These are phyloP conservation scores for Leucophora obtusa DNA, from an alignment of 2,888 invertebrate species.

Conservation along the genomic window DNA sequence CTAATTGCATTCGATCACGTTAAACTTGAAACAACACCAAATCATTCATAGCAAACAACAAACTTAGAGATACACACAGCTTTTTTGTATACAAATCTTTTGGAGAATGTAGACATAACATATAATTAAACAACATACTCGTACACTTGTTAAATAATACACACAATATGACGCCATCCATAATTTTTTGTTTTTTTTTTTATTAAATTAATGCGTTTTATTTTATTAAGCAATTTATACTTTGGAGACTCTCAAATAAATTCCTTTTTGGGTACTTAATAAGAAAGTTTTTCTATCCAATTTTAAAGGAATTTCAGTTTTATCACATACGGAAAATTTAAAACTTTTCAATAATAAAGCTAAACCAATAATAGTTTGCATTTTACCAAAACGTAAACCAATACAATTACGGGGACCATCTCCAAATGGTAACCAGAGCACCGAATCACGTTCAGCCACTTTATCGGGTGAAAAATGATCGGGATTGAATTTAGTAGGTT, in stretches of 20 bases:
- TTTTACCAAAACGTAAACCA: constrained; percentile 74
- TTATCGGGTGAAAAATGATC: constrained; percentile 80
- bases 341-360: constrained; percentile 70
- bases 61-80: neutral
- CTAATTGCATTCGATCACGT: neutral
- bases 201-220: neutral
- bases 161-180: neutral
- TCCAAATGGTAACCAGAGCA: constrained; percentile 74
- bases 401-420: constrained; percentile 76
- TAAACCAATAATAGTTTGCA: constrained; percentile 72
- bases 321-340: constrained; percentile 67
- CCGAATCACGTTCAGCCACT: constrained; percentile 79
- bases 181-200: neutral
- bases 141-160: neutral
- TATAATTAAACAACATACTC: no score
- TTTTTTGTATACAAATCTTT: neutral
- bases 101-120: neutral
- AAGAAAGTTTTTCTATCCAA: constrained; percentile 63
- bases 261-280: constrained; percentile 66
- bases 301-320: constrained; percentile 69
- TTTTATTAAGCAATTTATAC: constrained; percentile 8
- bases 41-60: neutral
- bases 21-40: neutral
- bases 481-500: constrained; percentile 60
- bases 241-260: constrained; percentile 60